Conservation (phyloP, 2,888 invertebrate genomes). For the Limnephilus auricula region DNA sequence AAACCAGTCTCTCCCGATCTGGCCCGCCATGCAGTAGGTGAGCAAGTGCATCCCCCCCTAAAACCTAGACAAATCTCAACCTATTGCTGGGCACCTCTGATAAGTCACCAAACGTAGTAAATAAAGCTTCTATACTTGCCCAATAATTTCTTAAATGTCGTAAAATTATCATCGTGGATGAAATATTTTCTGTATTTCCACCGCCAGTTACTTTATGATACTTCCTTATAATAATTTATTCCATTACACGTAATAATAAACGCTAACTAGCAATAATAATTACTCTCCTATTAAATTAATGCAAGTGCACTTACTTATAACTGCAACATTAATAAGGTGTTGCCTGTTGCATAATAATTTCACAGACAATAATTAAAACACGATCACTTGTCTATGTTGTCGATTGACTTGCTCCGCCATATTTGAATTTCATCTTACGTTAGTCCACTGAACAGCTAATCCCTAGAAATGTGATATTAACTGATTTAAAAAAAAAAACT, state of each 20-base stretch:
- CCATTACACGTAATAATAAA: not conserved
- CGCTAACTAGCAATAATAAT: not conserved
- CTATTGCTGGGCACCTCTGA: no score
- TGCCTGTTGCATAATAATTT: not conserved
- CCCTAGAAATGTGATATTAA: not conserved
- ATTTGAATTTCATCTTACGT: not conserved
- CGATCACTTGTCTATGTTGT: not conserved
- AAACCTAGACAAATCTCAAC: no score
- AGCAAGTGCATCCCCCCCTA: no score
- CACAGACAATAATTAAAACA: not conserved
- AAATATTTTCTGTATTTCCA: no score
- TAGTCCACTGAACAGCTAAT: not conserved
- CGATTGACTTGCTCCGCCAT: not conserved
- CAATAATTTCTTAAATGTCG: no score
- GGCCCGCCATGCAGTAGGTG: no score
- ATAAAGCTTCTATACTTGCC: no score
- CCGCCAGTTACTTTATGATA: not conserved
- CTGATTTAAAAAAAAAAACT: not conserved
- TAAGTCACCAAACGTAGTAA: no score
- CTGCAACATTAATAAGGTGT: not conserved
- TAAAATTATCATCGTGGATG: no score
- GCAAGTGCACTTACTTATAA: not conserved
- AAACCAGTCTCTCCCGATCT: no score
- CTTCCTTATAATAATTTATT: not conserved
- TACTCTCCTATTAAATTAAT: not conserved